Base-by-base conservation (phyloP, 2,888 invertebrate species). In the Didymodactylos carnosus region DNA sequence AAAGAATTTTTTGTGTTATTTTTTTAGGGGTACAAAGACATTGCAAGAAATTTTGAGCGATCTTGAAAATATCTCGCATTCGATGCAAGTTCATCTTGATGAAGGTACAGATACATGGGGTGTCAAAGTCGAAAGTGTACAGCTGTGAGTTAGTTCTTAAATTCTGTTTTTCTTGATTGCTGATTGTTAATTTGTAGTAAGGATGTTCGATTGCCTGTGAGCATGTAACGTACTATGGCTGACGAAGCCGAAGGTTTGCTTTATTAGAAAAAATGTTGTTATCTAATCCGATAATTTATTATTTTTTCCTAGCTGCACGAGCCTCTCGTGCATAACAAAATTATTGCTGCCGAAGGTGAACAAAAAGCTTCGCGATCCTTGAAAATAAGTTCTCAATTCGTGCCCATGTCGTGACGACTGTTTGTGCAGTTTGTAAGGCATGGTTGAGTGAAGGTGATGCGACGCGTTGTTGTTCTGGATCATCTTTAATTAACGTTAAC, bases 321-420 rank as follows among this genome's bases (percentile, higher is more conserved):
- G 81, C 81, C 73, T 81, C 81, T 41, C 78, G 80, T 53, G 81
- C 82, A n/a, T n/a, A n/a, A n/a, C n/a, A 81, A 81, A 79, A 79
- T 80, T 53, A 76, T 75, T 41, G 41, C 71, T 19, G 72, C 76
- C 35, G 73, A 82, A 72, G 82, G 82, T 16, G 82, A 82, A 75
- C 79, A 81, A 77, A 80, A 80, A 53, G 91, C 92, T 3, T 91
- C 91, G 0, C 87, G 88, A 77, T 91, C 91, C 8, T 85, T 92
- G 71, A 90, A 88, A 82, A 35, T 62, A 62, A 35, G 19, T n/a
- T n/a, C n/a, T n/a, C 53, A 8, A 62, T 35, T 19, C 53, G 53
- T 35, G 27, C 53, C 53, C 53, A 62, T 35, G 27, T 16, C 7
- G 11, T 62, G 16, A 11, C 53, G 3, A 62, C 19, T 35, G 53